Evolutionary conservation across 2,888 invertebrate species (phyloP).

Genomic region (Napeogenes inachia): DNA sequence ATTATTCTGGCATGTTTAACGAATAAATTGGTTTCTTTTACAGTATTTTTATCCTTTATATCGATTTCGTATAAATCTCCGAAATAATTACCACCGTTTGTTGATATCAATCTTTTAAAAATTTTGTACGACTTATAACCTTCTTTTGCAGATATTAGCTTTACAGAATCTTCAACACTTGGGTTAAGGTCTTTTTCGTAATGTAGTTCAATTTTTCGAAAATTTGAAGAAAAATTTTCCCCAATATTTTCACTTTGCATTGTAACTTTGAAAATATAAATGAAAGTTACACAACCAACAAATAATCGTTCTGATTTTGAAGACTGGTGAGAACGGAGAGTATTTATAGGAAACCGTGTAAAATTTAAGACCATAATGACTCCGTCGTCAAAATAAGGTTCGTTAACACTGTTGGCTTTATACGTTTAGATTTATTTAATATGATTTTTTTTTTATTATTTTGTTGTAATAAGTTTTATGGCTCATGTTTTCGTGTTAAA

Average conservation of each 20-base stretch:
- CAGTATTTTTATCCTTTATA: conserved; percentile 38
- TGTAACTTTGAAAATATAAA: too few species aligned
- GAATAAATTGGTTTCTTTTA: conserved; percentile 44
- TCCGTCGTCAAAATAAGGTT: too few species aligned
- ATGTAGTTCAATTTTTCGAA: background rate
- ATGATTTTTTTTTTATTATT: too few species aligned
- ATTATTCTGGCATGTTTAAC: conserved; percentile 38
- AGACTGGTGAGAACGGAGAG: too few species aligned
- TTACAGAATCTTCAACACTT: background rate
- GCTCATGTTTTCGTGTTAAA: too few species aligned
- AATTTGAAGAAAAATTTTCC: background rate
- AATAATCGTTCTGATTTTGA: too few species aligned
- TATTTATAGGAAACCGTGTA: too few species aligned
- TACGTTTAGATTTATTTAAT: too few species aligned
- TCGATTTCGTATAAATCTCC: conserved; percentile 39
- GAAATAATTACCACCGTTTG: conserved; percentile 7
- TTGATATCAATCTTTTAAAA: conserved; percentile 6
- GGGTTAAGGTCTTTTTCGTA: background rate
- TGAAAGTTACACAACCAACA: too few species aligned
- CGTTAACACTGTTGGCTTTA: too few species aligned
- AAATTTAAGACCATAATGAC: too few species aligned
- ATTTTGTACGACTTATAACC: conserved; percentile 7
- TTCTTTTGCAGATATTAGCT: conserved; percentile 4
- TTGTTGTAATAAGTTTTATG: too few species aligned
- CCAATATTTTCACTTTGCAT: background rate